phyloP scores from a whole-genome alignment of 2,888 invertebrate genomes.

The Dryocosmus kuriphilus region DNA sequence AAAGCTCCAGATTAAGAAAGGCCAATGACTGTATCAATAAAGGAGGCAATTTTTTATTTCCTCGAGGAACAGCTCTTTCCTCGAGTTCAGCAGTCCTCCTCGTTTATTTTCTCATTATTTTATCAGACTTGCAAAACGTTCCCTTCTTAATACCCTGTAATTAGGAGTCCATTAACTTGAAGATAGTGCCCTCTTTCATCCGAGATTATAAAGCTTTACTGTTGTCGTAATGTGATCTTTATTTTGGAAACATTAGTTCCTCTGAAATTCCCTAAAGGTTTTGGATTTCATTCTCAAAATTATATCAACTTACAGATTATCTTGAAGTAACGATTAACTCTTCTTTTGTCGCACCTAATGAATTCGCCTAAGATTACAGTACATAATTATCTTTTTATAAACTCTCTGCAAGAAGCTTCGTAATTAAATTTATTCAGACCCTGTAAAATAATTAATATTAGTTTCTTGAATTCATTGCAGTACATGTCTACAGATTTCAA shows the following conservation, averaged over 20 bases:
- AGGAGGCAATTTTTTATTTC: neutral
- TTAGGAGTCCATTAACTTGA: slow-evolving; percentile 3
- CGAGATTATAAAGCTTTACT: neutral
- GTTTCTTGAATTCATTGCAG: too few species aligned
- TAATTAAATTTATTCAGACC: neutral
- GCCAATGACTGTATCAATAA: neutral
- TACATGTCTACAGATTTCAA: neutral
- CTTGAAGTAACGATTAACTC: neutral
- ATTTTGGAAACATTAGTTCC: neutral
- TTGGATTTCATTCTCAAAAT: neutral
- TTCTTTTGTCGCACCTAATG: neutral
- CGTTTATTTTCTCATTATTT: slow-evolving; percentile 2
- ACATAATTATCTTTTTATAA: neutral
- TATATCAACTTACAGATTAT: neutral
- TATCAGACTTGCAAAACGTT: neutral
- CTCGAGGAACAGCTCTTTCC: neutral
- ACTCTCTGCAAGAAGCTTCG: neutral
- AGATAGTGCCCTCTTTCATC: slow-evolving; percentile 4
- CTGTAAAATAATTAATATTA: too few species aligned
- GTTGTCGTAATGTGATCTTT: neutral
- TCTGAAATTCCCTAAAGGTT: neutral
- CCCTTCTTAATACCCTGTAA: neutral
- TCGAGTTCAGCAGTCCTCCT: neutral
- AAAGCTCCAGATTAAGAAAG: neutral
- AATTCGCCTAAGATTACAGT: neutral